Conservation (phyloP, 2,797 vertebrate species). For the Paratrypauchen microcephalus region DNA sequence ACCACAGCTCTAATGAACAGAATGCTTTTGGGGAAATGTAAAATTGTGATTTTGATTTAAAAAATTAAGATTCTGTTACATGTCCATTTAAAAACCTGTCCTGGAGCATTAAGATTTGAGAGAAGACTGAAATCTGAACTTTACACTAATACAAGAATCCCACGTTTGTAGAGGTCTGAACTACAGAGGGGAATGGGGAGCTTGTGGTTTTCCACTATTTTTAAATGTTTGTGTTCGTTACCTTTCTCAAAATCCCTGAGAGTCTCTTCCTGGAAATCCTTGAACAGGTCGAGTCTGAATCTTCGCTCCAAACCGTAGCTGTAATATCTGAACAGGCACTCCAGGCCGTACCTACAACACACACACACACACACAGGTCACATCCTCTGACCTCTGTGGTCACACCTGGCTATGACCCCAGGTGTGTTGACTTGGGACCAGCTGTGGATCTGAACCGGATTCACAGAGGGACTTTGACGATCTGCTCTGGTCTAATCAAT, state of each 20-base stretch:
- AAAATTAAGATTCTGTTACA: no score
- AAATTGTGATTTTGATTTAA: no score
- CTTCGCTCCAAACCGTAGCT: constrained; percentile 97
- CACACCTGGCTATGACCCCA: background rate
- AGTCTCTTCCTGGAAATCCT: constrained; percentile 98
- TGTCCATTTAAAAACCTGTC: no score
- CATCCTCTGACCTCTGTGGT: background rate
- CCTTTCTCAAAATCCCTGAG: constrained; percentile 94
- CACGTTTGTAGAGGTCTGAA: no score
- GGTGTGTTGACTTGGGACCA: background rate
- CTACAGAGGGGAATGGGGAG: no score
- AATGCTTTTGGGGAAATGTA: no score
- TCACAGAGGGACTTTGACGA: background rate
- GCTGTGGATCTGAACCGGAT: background rate
- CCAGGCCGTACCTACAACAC: constrained; percentile 89
- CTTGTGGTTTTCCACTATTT: no score
- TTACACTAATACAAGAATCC: no score
- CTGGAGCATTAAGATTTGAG: no score
- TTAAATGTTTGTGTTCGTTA: constrained; percentile 53
- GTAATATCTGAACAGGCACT: constrained; percentile 99
- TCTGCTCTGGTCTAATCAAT: background rate
- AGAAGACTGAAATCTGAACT: no score
- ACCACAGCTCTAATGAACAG: no score
- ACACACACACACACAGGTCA: background rate
- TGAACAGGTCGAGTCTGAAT: constrained; percentile 96